phyloP scores from a whole-genome alignment of 2,888 invertebrate genomes.

The Stictocephala bisonia region DNA sequence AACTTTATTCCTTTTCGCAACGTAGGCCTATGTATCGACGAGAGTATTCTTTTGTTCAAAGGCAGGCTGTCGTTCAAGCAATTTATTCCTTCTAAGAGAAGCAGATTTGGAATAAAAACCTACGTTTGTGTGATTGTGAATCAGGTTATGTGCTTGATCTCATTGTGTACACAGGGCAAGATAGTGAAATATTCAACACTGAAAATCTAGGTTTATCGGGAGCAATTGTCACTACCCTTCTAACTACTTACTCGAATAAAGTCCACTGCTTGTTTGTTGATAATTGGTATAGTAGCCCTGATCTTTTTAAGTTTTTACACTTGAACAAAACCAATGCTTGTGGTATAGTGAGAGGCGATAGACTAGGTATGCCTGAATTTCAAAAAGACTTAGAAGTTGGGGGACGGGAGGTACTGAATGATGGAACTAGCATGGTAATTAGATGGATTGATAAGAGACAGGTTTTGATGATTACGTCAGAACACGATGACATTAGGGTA shows the following conservation, averaged over 20 bases:
- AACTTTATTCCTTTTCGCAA: conserved; percentile 48
- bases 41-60: conserved; percentile 57
- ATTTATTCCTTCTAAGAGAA: conserved; percentile 56
- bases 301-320: conserved; percentile 45
- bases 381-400: conserved; percentile 39
- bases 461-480: conserved; percentile 46
- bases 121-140: conserved; percentile 55
- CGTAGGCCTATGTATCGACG: conserved; percentile 56
- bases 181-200: conserved; percentile 49
- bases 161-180: conserved; percentile 53
- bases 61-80: conserved; percentile 57
- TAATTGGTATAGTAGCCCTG: conserved; percentile 52
- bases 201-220: conserved; percentile 52
- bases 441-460: conserved; percentile 44
- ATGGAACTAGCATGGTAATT: conserved; percentile 42
- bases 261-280: conserved; percentile 48
- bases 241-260: conserved; percentile 48
- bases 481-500: conserved; percentile 20
- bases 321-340: conserved; percentile 39
- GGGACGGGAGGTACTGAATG: conserved; percentile 32
- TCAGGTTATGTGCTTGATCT: conserved; percentile 55
- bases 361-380: conserved; percentile 26
- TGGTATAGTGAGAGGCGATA: conserved; percentile 42
- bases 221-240: conserved; percentile 52
- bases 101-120: conserved; percentile 58